A percentile compares a stretch with the other conserved stretches of the same genome.
These are phyloP conservation scores for Scolopax rusticola DNA, from an alignment of 2,797 vertebrate species.

Conservation along the genomic window DNA sequence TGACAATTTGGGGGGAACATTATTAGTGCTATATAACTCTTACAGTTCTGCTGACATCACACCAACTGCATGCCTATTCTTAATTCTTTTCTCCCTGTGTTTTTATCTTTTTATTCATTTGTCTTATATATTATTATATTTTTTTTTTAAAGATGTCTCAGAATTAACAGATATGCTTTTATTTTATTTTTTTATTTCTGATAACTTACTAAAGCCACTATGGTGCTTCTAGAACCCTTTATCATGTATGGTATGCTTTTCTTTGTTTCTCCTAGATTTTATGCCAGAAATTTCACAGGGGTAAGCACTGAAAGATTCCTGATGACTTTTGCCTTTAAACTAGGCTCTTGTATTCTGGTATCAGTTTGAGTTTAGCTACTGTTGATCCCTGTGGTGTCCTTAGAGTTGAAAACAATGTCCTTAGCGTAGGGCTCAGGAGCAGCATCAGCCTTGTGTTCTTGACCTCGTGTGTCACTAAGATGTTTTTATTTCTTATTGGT, in stretches of 20 bases:
- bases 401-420: background rate
- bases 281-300: background rate
- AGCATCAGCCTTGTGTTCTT: background rate
- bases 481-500: background rate
- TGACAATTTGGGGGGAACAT: background rate
- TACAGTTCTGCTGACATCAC: background rate
- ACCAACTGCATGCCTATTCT: background rate
- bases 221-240: background rate
- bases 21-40: background rate
- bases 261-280: background rate
- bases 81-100: rapidly evolving
- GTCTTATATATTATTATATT: rapidly evolving
- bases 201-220: background rate
- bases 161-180: background rate
- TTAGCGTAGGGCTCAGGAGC: too few relatives aligned
- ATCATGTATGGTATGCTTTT: background rate
- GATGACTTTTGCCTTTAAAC: background rate
- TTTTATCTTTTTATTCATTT: background rate
- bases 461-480: background rate
- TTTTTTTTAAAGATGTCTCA: background rate
- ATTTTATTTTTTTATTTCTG: background rate
- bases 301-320: background rate
- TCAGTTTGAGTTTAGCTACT: too few relatives aligned
- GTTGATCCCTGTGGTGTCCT: background rate
- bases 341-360: background rate